Evolutionary conservation across 2,888 invertebrate species (phyloP), one percentile per base, ranked within the genome.

Genomic region (Cheiracanthium punctorium): DNA sequence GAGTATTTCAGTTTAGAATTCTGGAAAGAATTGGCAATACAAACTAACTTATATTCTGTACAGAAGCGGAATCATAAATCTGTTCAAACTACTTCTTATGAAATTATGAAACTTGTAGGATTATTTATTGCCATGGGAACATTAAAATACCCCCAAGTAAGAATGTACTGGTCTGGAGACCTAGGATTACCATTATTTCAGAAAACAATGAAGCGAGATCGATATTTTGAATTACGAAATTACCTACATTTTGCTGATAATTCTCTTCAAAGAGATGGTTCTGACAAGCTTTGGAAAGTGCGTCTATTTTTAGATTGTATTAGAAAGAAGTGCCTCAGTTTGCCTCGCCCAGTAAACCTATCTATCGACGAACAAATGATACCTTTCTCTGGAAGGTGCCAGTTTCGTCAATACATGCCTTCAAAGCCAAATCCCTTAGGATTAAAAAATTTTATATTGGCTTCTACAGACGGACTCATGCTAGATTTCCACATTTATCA

Each of bases 371-470:
- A 90, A 70, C 90, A 90, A 75, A 91, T 90, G 89, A 89, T 90
- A 20, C 89, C 90, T 14, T 91, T 91, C 88, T 89, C 88, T 48
- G 89, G 90, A 32, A 87, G 80, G 76, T 90, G 77, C 12, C 43
- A 32, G 20, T 28, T 89, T 58, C 71, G 76, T 37, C 88, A 88
- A n/a, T n/a, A n/a, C n/a, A n/a, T n/a, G n/a, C n/a, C n/a, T n/a
- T n/a, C n/a, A n/a, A n/a, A n/a, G n/a, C 91, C 91, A 20, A 88
- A 90, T 24, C 90, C 91, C 24, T 89, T 88, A 33, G 91, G 91
- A 0, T 87, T 91, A 29, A 91, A 91, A 89, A 91, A 91, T 82
- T 91, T 90, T 86, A 90, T 91, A 10, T 75, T 90, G 2, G 91
- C 91, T 24, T 88, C 89, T 14, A 30, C 74, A 20, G 65, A 71